These are phyloP conservation scores for Anas platyrhynchos DNA, from an alignment of 2,113 vertebrate species.

Conservation along the genomic window DNA sequence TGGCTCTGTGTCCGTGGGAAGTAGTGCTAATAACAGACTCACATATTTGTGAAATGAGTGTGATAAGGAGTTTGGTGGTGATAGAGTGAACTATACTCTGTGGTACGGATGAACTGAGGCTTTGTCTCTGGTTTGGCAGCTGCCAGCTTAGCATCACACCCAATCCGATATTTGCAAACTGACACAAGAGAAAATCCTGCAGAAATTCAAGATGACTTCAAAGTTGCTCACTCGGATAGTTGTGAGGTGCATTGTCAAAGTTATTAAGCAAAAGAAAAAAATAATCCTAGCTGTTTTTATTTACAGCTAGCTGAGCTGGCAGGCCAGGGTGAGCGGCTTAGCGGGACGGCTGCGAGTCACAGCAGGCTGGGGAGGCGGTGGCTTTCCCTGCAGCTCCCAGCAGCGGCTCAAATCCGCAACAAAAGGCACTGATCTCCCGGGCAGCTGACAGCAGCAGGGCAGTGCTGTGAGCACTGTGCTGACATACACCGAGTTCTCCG, in stretches of 20 bases:
- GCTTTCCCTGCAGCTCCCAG: not conserved
- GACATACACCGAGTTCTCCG: not conserved
- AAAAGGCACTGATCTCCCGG: not conserved
- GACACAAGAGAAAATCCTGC: conserved; percentile 29
- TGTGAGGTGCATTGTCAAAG: conserved; percentile 1
- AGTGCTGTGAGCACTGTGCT: not conserved
- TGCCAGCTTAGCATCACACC: conserved; percentile 36
- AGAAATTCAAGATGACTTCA: conserved; percentile 43
- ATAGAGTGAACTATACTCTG: not conserved
- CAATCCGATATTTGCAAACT: not conserved
- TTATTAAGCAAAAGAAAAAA: not conserved
- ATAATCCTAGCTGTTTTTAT: conserved; percentile 37
- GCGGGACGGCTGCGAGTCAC: not conserved
- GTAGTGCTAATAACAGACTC: not conserved
- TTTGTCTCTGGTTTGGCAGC: not conserved
- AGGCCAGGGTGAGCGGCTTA: not conserved
- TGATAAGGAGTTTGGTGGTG: not conserved
- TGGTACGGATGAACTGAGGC: not conserved
- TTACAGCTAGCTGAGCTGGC: conserved; percentile 40
- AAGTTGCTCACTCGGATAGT: not conserved
- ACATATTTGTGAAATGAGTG: not conserved
- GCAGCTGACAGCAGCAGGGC: not conserved
- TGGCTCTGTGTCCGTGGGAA: not conserved
- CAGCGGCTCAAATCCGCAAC: not conserved
- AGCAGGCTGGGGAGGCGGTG: not conserved